These are phyloP conservation scores for Vulpes vulpes DNA, from an alignment of 2,113 vertebrate species.

Conservation along the genomic window DNA sequence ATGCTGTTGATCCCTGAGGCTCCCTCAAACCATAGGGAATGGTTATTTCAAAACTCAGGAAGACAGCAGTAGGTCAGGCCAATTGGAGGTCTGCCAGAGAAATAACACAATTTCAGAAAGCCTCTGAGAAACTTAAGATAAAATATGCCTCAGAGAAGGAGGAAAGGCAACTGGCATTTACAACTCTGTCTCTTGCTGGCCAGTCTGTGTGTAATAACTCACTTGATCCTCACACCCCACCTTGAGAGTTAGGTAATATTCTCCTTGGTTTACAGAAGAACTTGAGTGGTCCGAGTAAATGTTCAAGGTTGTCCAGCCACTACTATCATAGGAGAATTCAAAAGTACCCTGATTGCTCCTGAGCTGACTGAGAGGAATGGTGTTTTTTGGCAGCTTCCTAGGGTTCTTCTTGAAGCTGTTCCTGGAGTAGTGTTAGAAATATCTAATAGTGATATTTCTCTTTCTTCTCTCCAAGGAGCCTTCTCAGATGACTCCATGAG, in stretches of 20 bases:
- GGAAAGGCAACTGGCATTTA: not conserved
- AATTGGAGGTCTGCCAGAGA: not conserved
- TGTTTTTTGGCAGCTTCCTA: not conserved
- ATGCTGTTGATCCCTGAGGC: not conserved
- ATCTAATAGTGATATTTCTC: not conserved
- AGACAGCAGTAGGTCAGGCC: not conserved
- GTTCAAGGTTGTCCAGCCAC: not conserved
- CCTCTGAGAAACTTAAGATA: not conserved
- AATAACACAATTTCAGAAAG: not conserved
- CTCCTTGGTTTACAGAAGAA: not conserved
- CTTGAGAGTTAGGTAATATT: not conserved
- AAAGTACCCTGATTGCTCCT: not conserved
- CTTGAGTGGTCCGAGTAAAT: not conserved
- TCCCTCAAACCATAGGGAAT: not conserved
- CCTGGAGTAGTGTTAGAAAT: not conserved
- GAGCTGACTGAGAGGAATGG: rapidly evolving
- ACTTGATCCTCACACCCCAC: not conserved
- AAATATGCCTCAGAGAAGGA: not conserved
- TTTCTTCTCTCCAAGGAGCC: not conserved
- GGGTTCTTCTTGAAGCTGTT: too few species aligned
- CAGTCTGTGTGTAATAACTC: not conserved
- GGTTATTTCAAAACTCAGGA: not conserved
- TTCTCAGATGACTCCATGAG: not conserved
- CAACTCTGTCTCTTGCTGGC: not conserved
- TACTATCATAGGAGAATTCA: not conserved